phyloP scores from a whole-genome alignment of 2,113 vertebrate genomes.

The Neolamprologus longior region DNA sequence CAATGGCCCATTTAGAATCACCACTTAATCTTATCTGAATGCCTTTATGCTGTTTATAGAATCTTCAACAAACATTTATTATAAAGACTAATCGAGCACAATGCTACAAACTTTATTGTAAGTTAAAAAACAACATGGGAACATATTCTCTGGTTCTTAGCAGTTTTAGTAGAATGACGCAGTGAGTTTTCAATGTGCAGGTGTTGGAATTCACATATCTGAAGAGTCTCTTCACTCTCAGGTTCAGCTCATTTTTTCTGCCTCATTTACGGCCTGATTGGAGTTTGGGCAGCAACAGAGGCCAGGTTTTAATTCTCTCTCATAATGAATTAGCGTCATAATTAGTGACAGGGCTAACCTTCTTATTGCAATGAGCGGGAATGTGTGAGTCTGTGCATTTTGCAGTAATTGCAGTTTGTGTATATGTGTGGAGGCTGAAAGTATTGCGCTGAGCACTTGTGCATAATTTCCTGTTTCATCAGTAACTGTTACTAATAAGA shows the following conservation, averaged over 20 bases:
- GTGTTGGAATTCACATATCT: conserved; percentile 24
- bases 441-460: neutral
- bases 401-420: neutral
- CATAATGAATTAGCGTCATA: conserved; percentile 68
- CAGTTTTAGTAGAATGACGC: neutral
- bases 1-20: neutral
- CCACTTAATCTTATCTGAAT: neutral
- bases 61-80: neutral
- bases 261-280: conserved; percentile 68
- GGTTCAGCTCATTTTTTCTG: conserved; percentile 51
- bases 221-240: conserved; percentile 45
- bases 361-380: conserved; percentile 28
- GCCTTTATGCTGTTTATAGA: fast-evolving
- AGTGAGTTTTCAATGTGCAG: neutral
- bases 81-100: fast-evolving
- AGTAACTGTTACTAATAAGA: conserved; percentile 61
- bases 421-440: neutral
- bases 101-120: neutral
- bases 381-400: neutral
- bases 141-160: neutral
- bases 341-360: conserved; percentile 64
- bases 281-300: conserved; percentile 50
- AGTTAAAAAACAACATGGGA: neutral
- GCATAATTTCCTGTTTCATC: conserved; percentile 39
- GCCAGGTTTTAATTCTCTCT: conserved; percentile 59